phyloP scores from a whole-genome alignment of 2,797 vertebrate genomes.

The Lateolabrax maculatus region DNA sequence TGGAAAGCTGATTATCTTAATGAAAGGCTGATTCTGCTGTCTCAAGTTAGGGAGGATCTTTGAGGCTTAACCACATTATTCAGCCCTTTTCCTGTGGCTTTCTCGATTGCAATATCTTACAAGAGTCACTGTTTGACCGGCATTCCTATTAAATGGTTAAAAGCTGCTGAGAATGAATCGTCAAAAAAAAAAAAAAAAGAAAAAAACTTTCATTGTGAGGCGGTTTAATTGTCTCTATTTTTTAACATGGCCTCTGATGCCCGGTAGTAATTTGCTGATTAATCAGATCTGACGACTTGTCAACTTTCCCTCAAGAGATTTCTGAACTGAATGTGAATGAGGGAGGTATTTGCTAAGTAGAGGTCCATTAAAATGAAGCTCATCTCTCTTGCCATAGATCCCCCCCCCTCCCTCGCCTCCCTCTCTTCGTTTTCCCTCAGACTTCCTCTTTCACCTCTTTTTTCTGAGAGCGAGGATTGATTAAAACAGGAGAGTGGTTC shows the following conservation, averaged over 20 bases:
- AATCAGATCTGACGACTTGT: slow-evolving; percentile 75
- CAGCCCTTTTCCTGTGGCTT: slow-evolving; percentile 58
- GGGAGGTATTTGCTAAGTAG: slow-evolving; percentile 49
- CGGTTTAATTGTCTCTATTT: slow-evolving; percentile 64
- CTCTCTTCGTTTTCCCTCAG: slow-evolving; percentile 19
- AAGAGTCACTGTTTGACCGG: slow-evolving; percentile 35
- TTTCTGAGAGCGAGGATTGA: slow-evolving; percentile 62
- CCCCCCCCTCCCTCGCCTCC: slow-evolving; percentile 1
- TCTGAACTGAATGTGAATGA: slow-evolving; percentile 73
- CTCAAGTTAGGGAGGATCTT: slow-evolving; percentile 64
- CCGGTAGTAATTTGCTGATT: slow-evolving; percentile 74
- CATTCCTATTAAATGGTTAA: slow-evolving; percentile 49
- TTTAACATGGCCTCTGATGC: slow-evolving; percentile 60
- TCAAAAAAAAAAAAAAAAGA: too few relatives aligned
- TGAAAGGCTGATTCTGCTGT: slow-evolving; percentile 69
- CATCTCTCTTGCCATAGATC: slow-evolving; percentile 39
- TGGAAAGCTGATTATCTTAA: slow-evolving; percentile 77
- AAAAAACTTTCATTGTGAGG: slow-evolving; percentile 56
- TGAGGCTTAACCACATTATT: slow-evolving; percentile 72
- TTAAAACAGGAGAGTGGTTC: slow-evolving; percentile 77
- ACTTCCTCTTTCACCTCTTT: slow-evolving; percentile 52
- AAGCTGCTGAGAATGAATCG: slow-evolving; percentile 47
- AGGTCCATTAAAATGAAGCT: slow-evolving; percentile 34
- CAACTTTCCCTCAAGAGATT: slow-evolving; percentile 71
- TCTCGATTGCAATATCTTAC: slow-evolving; percentile 36